These are phyloP conservation scores for Dromaius novaehollandiae DNA, from an alignment of 2,113 vertebrate genomes.

Conservation along the genomic window DNA sequence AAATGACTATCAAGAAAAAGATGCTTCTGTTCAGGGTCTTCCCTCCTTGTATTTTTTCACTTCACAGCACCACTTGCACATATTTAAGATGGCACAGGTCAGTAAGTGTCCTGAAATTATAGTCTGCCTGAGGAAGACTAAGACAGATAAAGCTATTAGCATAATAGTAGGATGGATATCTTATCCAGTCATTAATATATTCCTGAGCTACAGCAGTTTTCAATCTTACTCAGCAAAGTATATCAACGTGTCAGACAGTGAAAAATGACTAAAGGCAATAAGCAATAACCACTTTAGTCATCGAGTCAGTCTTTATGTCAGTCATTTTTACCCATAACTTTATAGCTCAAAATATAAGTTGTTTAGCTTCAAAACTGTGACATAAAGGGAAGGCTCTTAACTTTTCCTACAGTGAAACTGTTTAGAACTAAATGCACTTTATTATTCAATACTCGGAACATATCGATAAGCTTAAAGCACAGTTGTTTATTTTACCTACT, in stretches of 20 bases:
- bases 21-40: background rate
- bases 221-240: background rate
- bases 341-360: background rate
- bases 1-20: background rate
- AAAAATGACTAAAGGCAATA: background rate
- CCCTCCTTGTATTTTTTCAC: background rate
- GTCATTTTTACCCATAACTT: background rate
- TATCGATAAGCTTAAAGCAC: background rate
- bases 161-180: background rate
- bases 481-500: background rate
- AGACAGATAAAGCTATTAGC: background rate
- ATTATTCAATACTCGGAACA: background rate
- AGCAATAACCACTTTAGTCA: background rate
- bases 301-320: background rate
- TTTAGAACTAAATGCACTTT: background rate
- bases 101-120: fast-evolving
- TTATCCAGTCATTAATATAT: background rate
- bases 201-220: background rate
- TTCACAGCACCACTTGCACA: background rate
- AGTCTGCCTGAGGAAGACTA: background rate
- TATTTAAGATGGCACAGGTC: background rate
- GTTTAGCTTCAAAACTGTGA: background rate
- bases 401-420: background rate
- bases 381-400: background rate
- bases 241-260: background rate